These are phyloP conservation scores for Cavia aperea DNA, from an alignment of 2,113 vertebrate genomes.

Conservation along the genomic window DNA sequence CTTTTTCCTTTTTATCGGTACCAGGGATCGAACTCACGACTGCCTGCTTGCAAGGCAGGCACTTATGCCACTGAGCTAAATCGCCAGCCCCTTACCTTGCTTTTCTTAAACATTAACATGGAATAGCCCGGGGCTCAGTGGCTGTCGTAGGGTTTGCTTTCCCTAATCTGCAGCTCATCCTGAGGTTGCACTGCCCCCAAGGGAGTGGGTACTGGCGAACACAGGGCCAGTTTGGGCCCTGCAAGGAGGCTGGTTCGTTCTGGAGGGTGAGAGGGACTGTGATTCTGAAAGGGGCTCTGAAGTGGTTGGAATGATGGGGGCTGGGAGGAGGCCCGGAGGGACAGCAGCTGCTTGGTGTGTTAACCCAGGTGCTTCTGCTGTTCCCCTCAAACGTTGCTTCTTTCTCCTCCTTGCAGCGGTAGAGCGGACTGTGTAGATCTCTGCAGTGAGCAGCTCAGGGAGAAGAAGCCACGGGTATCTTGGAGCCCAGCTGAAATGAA, in stretches of 20 bases:
- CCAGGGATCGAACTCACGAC: too few relatives aligned
- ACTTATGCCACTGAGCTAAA: too few relatives aligned
- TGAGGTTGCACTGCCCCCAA: background rate
- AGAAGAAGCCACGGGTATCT: background rate
- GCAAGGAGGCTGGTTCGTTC: background rate
- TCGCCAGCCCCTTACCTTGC: background rate
- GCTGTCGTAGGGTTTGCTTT: slow-evolving; percentile 21
- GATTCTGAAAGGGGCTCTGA: background rate
- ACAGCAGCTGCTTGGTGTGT: background rate
- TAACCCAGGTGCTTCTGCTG: background rate
- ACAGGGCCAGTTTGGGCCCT: background rate
- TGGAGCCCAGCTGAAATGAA: slow-evolving; percentile 40
- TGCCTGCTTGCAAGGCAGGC: too few relatives aligned
- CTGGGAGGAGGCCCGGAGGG: background rate
- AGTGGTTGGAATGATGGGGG: background rate
- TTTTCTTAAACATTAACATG: background rate
- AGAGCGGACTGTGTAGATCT: background rate
- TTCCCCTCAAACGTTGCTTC: background rate
- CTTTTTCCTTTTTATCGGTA: too few relatives aligned
- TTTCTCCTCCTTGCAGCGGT: background rate
- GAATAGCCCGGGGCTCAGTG: background rate
- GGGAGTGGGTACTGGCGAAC: background rate
- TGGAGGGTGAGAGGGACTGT: background rate
- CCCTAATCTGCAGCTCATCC: background rate
- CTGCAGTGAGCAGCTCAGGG: background rate